Base-by-base conservation (phyloP, 2,113 vertebrate species). In the Bujurquina vittata region DNA sequence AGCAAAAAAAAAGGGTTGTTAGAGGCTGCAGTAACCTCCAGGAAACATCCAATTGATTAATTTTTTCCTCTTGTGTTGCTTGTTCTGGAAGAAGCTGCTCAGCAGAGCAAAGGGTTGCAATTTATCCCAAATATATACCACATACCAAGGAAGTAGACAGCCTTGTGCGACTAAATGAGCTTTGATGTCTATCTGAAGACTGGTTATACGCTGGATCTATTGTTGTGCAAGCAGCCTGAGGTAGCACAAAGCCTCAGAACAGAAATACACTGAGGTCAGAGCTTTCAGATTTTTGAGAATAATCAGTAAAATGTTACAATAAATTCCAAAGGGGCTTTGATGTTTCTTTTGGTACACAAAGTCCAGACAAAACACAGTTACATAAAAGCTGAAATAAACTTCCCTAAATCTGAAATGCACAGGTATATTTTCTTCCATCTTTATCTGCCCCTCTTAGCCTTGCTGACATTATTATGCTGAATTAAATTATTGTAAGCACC, bases 21-120 rank as follows among this genome's bases (percentile, higher is more conserved):
- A 54, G 67, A 72, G 46, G 67, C 67, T 54, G 46, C 46, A 72
- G 46, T 72, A 72, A 72, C 67, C 67, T 72, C 67, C 46, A 72
- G 26, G 67, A 72, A 72, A 54, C 46, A 72, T 72, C 23, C 46
- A 72, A 18, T 54, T 72, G 26, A 72, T 72, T 72, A 72, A 72
- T 54, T 72, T 54, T 72, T 46, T 54, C 67, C 46, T 72, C 26
- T 0, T 72, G 14, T 58, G 54, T 22, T 26, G 46, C 62, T 60
- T 60, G 57, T 60, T 46, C 20, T 58, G 37, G n/a, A 75, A 37
- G 46, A 60, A 46, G 43, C 63, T 43, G 22, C 56, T 72, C 43
- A 1, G 77, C 2, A n/a, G 60, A 74, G 8, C 23, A 37, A 20
- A 33, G 11, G 15, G 12, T 23, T 60, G 46, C 46, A 72, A 72